A percentile compares a stretch with the other conserved stretches of the same genome.
Conservation (phyloP, 1,140 invertebrate genomes). For the Anastatus disparis region DNA sequence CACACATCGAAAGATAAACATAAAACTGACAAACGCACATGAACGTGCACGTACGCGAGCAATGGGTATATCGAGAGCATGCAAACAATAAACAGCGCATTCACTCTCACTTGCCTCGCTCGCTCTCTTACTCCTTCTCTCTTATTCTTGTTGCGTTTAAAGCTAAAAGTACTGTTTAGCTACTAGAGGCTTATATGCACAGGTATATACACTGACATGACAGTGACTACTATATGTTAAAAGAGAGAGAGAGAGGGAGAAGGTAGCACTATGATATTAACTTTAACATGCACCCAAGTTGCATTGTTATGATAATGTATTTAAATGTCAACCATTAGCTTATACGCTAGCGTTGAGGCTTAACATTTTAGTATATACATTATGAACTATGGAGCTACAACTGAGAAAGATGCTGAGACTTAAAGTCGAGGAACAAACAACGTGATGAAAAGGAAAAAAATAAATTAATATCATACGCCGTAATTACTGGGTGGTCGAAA, state of each 20-base stretch:
- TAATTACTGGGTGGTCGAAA: conserved; percentile 38
- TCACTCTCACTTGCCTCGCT: too few relatives aligned
- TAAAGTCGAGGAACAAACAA: not conserved
- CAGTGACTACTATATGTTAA: conserved; percentile 4
- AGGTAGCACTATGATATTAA: conserved; percentile 47
- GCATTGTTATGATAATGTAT: conserved; percentile 60
- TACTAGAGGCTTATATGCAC: too few relatives aligned
- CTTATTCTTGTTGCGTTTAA: too few relatives aligned
- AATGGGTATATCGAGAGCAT: too few relatives aligned
- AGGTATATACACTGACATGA: not conserved
- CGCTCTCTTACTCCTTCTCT: too few relatives aligned
- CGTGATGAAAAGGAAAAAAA: conserved; percentile 1
- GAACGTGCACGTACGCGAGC: too few relatives aligned
- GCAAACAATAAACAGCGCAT: conserved; percentile 17
- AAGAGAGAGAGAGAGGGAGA: not conserved
- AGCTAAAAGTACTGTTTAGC: too few relatives aligned
- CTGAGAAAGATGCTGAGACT: conserved; percentile 1
- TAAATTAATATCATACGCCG: too few relatives aligned
- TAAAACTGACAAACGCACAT: too few relatives aligned
- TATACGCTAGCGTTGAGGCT: conserved; percentile 43
- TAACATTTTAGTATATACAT: not conserved
- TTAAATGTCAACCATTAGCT: conserved; percentile 47
- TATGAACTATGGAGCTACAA: not conserved
- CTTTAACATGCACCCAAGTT: conserved; percentile 54
- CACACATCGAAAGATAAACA: too few relatives aligned